phyloP scores from a whole-genome alignment of 2,888 invertebrate species.

The Mimachlamys varia region DNA sequence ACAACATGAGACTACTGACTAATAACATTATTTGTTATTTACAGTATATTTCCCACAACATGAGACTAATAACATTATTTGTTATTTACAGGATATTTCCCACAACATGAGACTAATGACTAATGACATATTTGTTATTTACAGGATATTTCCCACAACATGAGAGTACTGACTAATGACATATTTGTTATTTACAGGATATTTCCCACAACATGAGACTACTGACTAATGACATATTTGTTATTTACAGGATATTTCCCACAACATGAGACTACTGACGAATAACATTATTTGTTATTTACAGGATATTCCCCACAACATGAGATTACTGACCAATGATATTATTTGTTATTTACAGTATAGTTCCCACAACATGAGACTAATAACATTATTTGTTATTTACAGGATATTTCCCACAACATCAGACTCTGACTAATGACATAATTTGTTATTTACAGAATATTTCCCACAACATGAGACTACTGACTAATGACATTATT shows the following conservation, averaged over 20 bases:
- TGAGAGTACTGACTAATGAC: constrained; percentile 76
- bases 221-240: constrained; percentile 77
- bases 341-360: constrained; percentile 65
- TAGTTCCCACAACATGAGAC: constrained; percentile 74
- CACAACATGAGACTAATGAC: constrained; percentile 75
- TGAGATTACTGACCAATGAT: constrained; percentile 77
- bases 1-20: constrained; percentile 75
- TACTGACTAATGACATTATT: constrained; percentile 73
- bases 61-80: constrained; percentile 71
- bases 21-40: constrained; percentile 63
- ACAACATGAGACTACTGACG: constrained; percentile 75
- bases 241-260: constrained; percentile 76
- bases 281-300: constrained; percentile 63
- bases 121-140: constrained; percentile 76
- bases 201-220: constrained; percentile 75
- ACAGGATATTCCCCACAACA: constrained; percentile 76
- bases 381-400: constrained; percentile 61
- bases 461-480: constrained; percentile 75
- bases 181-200: constrained; percentile 76
- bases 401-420: constrained; percentile 75
- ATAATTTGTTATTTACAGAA: constrained; percentile 66
- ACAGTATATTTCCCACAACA: constrained; percentile 76
- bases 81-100: constrained; percentile 71
- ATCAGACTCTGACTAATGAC: constrained; percentile 77
- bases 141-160: constrained; percentile 76